phyloP scores from a whole-genome alignment of 2,797 vertebrate species.

The Phrynocephalus guinanensis region DNA sequence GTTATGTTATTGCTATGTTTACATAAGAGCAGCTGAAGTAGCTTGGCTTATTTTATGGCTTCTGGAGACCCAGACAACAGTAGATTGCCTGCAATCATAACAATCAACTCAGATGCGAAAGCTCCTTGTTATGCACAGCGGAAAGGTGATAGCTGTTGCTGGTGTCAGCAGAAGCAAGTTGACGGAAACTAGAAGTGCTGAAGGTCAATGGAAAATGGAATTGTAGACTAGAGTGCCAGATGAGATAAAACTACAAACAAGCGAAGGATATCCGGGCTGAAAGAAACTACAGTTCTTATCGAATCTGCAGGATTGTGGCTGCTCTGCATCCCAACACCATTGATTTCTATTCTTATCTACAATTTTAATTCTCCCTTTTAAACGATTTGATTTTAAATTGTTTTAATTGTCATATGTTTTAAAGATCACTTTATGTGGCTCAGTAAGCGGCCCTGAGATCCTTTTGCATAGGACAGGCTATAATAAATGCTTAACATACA shows the following conservation, averaged over 20 bases:
- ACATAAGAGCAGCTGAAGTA: slow-evolving; percentile 12
- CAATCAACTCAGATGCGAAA: slow-evolving; percentile 7
- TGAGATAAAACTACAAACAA: slow-evolving; percentile 46
- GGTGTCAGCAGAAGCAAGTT: slow-evolving; percentile 24
- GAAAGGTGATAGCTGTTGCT: slow-evolving; percentile 18
- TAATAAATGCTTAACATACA: no score
- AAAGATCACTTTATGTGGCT: no score
- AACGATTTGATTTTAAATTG: no score
- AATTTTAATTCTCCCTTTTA: no score
- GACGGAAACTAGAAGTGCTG: slow-evolving; percentile 28
- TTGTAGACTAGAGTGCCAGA: slow-evolving; percentile 25
- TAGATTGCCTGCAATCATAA: slow-evolving; percentile 37
- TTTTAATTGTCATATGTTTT: no score
- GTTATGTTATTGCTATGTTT: slow-evolving; percentile 30
- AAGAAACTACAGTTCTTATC: slow-evolving; percentile 15
- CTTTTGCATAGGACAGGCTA: no score
- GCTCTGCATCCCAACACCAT: slow-evolving; percentile 26
- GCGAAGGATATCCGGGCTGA: slow-evolving; percentile 25
- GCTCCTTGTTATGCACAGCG: slow-evolving; percentile 17
- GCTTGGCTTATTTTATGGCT: slow-evolving; percentile 22
- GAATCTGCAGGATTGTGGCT: slow-evolving; percentile 25
- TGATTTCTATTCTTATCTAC: slow-evolving; percentile 28
- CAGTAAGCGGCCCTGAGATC: no score
- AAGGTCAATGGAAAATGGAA: slow-evolving; percentile 27
- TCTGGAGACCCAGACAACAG: background rate